Base-by-base conservation (phyloP, 2,888 invertebrate species). In the Drosophila mayaguana region DNA sequence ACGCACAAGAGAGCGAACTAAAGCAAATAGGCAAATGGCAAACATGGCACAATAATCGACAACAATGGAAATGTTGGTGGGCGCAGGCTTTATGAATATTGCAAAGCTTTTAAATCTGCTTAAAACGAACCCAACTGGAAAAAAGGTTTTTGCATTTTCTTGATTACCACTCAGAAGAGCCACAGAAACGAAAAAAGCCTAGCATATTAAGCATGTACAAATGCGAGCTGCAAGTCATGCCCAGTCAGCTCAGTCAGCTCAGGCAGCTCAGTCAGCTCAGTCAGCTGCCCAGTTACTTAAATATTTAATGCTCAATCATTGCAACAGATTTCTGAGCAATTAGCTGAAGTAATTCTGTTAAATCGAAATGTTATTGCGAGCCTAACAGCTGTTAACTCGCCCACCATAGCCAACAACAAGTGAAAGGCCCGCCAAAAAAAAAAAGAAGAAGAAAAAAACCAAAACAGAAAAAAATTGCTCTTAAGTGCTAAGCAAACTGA, bases 251-350 rank as follows among this genome's bases (percentile, higher is more conserved):
- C 25, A 64, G 43, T 8, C 25, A 64, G 43, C 25, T 75, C 48
- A 56, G 59, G 61, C 62, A 38, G 59, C 56, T 18, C 48, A 56
- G 59, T 63, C 62, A 40, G 34, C 51, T 8, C 25, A 18, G 11
- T 38, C 38, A 73, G 43, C 25, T 75, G 55, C 55, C 68, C 66
- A 78, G 66, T 71, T 66, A 69, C 78, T 64, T 32, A 64, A 53
- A 50, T 60, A 55, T 70, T 72, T 87, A 70, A 50, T 87, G 81
- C 79, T 14, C 55, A 63, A 71, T 81, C 81, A 81, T 81, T 74
- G 75, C 68, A 59, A 81, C 74, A 78, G 87, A 83, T 80, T 74
- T 86, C 48, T 46, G 55, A 75, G 71, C 88, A 85, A 88, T 82
- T 88, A 83, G 79, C 77, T 40, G 59, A 34, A 38, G 25, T 28